A percentile compares a stretch with the other conserved stretches of the same genome.
These are phyloP conservation scores for Cephus nigrinus DNA, from an alignment of 2,888 invertebrate species.

Conservation along the genomic window DNA sequence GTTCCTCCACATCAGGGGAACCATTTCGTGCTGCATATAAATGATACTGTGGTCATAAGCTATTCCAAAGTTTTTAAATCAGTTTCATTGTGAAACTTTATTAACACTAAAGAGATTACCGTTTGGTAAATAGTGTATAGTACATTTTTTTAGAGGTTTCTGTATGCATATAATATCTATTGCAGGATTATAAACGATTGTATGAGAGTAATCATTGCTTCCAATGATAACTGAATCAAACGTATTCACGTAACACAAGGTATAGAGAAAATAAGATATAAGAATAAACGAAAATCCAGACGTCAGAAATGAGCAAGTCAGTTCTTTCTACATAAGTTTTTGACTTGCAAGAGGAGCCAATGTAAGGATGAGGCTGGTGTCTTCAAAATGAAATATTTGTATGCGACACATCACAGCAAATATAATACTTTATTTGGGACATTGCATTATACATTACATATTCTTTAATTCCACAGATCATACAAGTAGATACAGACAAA, in stretches of 20 bases:
- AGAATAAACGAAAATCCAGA: constrained; percentile 27
- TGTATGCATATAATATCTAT: no score
- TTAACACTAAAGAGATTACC: background rate
- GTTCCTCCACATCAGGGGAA: constrained; percentile 36
- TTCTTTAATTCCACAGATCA: constrained; percentile 26
- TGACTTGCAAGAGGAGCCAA: constrained; percentile 21
- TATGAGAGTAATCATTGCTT: background rate
- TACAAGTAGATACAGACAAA: constrained; percentile 4
- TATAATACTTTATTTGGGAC: constrained; percentile 54
- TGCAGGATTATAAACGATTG: no score
- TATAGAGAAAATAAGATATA: constrained; percentile 51
- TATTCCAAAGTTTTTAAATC: background rate
- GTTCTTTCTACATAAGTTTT: background rate
- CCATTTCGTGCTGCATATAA: constrained; percentile 29
- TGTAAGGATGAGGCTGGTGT: constrained; percentile 38
- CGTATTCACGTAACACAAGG: constrained; percentile 56
- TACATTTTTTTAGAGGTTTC: no score
- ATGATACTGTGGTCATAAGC: background rate
- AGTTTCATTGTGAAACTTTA: no score
- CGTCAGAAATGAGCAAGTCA: constrained; percentile 1
- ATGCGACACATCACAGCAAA: constrained; percentile 42
- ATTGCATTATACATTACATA: constrained; percentile 43
- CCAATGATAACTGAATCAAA: background rate
- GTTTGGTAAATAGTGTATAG: no score
- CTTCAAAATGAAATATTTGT: constrained; percentile 32